These are phyloP conservation scores for Gavia stellata DNA, from an alignment of 2,113 vertebrate species.

Conservation along the genomic window DNA sequence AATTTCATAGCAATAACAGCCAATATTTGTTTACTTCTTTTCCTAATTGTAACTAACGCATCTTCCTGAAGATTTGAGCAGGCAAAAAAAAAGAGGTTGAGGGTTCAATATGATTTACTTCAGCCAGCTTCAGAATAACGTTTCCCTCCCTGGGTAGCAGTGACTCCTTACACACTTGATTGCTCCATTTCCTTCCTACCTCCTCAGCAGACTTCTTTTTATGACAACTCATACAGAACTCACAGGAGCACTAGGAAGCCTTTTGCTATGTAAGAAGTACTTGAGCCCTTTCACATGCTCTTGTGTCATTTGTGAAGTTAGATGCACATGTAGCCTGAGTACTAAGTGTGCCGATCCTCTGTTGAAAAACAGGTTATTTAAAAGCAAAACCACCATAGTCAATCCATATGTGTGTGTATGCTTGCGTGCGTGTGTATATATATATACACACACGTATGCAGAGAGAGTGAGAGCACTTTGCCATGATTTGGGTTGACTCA, in stretches of 20 bases:
- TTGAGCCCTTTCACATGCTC: conserved; percentile 8
- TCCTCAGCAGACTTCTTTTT: not conserved
- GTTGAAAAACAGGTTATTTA: conserved; percentile 44
- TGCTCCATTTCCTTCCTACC: conserved; percentile 51
- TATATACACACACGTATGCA: not conserved
- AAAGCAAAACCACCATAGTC: conserved; percentile 11
- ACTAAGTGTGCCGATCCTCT: conserved; percentile 20
- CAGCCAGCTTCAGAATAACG: not conserved
- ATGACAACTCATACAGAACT: conserved; percentile 26
- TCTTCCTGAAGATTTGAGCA: not conserved
- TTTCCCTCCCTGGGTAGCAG: not conserved
- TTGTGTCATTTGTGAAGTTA: conserved; percentile 46
- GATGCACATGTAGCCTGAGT: conserved; percentile 28
- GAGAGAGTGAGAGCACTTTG: not conserved
- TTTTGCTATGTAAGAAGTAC: not conserved
- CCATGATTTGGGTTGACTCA: conserved; percentile 1
- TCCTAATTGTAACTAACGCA: not conserved
- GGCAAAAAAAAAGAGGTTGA: not conserved
- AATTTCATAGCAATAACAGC: not conserved
- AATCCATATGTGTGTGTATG: not conserved
- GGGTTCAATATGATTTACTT: conserved; percentile 6
- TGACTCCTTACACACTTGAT: conserved; percentile 49
- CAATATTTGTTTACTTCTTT: not conserved
- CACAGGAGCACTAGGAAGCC: not conserved
- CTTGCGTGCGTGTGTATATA: not conserved